Conservation (phyloP, 64 coral and sea anemone species). For the Dendrophyllia cribrosa region DNA sequence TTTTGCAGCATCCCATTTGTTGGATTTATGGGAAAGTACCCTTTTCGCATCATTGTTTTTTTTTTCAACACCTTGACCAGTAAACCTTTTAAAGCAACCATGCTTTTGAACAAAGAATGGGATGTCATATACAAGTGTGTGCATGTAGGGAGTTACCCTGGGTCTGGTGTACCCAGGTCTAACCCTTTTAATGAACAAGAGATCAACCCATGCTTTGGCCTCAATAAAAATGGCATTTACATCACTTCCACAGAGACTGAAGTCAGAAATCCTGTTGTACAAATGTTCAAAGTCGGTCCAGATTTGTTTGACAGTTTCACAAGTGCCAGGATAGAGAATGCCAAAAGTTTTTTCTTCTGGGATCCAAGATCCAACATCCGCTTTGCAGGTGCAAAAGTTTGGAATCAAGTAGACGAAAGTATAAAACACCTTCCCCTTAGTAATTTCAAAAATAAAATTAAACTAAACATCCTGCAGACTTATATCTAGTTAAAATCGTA, state of each 20-base stretch:
- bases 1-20: constrained; percentile 67
- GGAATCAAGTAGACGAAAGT: too few species aligned
- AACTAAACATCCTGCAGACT: too few species aligned
- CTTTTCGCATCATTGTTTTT: constrained; percentile 65
- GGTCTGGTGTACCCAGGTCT: constrained; percentile 41
- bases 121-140: neutral
- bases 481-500: too few species aligned
- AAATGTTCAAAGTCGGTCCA: constrained; percentile 28
- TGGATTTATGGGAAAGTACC: constrained; percentile 59
- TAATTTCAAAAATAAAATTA: too few species aligned
- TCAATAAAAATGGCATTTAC: constrained; percentile 1
- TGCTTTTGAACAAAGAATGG: constrained; percentile 5
- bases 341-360: constrained; percentile 44
- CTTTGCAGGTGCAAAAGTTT: too few species aligned
- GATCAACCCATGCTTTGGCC: constrained; percentile 49
- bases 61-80: constrained; percentile 62
- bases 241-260: neutral
- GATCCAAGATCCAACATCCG: too few species aligned
- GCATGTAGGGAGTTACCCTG: constrained; percentile 73
- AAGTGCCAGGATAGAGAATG: constrained; percentile 47
- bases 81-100: constrained; percentile 62
- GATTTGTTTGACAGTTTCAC: constrained; percentile 14
- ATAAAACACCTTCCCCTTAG: too few species aligned
- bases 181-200: constrained; percentile 62
- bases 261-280: constrained; percentile 33